Evolutionary conservation across 2,888 invertebrate species (phyloP), one percentile per base, ranked within the genome.

Genomic region (Mystacides longicornis): DNA sequence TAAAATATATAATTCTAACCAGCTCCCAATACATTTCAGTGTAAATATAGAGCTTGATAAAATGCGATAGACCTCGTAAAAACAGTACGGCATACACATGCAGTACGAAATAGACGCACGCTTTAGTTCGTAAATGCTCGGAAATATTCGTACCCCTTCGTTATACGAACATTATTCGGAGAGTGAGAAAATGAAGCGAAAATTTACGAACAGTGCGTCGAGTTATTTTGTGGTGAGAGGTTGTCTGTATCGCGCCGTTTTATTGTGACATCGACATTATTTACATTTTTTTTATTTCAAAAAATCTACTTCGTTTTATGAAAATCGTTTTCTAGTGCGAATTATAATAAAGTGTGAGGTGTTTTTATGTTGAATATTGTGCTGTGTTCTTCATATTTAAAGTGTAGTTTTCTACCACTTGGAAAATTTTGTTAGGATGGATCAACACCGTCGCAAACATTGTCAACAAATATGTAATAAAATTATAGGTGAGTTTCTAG

Each of bases 381-480:
- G 37, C 16, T 37, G 14, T 37, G 37, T 14, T 14, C 3, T 37
- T n/a, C 37, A 37, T 37, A 37, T 37, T 37, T 16, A 37, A 37
- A n/a, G 14, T 37, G 16, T 14, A 37, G 37, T 37, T 37, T 37
- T 37, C n/a, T n/a, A n/a, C n/a, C 37, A 37, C 37, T 37, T 14
- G 37, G 37, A 37, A 37, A 37, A 37, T 37, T n/a, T n/a, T n/a
- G n/a, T n/a, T 37, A 37, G 16, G 37, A 37, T 37, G 37, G 37
- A 37, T 37, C 37, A 37, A 37, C 37, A 37, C n/a, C 37, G 16
- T 37, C 37, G 14, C 37, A 37, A 37, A 14, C 37, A 37, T 37
- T 37, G 37, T 37, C 37, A 37, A 37, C 37, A 37, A 37, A 37
- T 16, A 14, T 37, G 37, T 37, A 37, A 37, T 37, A n/a, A n/a